Evolutionary conservation across 2,113 vertebrate species (phyloP).

Genomic region (Elanoides forficatus): DNA sequence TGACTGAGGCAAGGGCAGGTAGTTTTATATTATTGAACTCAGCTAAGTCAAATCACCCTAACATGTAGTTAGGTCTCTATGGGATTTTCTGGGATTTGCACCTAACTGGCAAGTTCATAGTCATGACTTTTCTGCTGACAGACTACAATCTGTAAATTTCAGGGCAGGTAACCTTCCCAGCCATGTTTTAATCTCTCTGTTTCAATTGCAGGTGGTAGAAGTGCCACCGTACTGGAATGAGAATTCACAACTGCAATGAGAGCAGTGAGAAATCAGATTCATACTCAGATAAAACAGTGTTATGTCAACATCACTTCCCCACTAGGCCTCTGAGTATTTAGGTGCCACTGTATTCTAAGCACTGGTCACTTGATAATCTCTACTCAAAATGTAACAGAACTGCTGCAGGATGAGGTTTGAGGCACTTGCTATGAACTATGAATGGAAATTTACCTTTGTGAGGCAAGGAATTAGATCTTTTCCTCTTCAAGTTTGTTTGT

Average conservation of each 20-base stretch:
- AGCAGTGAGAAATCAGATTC: not conserved
- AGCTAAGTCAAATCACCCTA: not conserved
- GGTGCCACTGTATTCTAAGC: not conserved
- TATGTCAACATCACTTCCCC: not conserved
- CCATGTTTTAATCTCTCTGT: not conserved
- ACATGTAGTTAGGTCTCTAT: not conserved
- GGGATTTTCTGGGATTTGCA: not conserved
- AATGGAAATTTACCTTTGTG: not conserved
- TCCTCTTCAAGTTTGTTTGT: not conserved
- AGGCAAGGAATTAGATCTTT: not conserved
- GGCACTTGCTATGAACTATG: fast-evolving
- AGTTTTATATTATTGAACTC: not conserved
- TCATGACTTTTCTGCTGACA: not conserved
- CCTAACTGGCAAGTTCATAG: not conserved
- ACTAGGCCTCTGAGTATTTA: not conserved
- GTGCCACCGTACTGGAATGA: not conserved
- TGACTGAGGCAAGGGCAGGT: not conserved
- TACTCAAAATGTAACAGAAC: not conserved
- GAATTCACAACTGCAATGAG: not conserved
- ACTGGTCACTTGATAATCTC: not conserved
- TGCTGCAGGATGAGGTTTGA: not conserved
- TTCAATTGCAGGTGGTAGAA: not conserved
- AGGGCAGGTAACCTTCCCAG: not conserved
- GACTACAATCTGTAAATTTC: not conserved
- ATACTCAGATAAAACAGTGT: not conserved